These are phyloP conservation scores for Anhinga anhinga DNA, from an alignment of 2,113 vertebrate species.

Conservation along the genomic window DNA sequence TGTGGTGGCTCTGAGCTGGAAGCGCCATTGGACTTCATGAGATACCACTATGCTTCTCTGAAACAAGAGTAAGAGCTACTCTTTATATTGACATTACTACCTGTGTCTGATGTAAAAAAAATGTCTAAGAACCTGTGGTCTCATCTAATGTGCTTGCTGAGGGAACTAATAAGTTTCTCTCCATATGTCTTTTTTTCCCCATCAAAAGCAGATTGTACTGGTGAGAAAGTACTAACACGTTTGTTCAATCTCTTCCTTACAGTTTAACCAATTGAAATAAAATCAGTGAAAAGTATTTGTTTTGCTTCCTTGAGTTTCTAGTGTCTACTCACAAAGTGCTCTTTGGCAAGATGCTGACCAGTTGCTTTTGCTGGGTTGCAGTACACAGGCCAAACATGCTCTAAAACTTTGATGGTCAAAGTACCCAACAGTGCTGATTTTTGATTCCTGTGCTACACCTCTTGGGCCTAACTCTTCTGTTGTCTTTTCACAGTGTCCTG, in stretches of 20 bases:
- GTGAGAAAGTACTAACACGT: neutral
- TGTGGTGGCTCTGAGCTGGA: neutral
- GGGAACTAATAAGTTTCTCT: neutral
- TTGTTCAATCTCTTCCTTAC: neutral
- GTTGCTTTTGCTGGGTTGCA: neutral
- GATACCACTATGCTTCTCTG: neutral
- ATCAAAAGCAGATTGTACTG: neutral
- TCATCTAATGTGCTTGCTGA: neutral
- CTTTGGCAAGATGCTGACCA: neutral
- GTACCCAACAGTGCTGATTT: accelerated
- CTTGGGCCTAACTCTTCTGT: neutral
- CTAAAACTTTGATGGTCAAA: neutral
- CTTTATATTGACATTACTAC: neutral
- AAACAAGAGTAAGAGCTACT: neutral
- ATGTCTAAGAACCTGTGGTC: neutral
- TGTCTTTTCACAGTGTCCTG: neutral
- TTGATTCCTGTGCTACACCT: neutral
- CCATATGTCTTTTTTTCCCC: neutral
- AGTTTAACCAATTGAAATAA: neutral
- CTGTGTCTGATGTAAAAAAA: neutral
- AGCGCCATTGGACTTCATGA: neutral
- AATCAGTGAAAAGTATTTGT: neutral
- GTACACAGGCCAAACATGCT: neutral
- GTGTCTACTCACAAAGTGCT: neutral
- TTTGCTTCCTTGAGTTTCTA: neutral